These are phyloP conservation scores for Pollenia labialis DNA, from an alignment of 2,888 invertebrate species.

Conservation along the genomic window DNA sequence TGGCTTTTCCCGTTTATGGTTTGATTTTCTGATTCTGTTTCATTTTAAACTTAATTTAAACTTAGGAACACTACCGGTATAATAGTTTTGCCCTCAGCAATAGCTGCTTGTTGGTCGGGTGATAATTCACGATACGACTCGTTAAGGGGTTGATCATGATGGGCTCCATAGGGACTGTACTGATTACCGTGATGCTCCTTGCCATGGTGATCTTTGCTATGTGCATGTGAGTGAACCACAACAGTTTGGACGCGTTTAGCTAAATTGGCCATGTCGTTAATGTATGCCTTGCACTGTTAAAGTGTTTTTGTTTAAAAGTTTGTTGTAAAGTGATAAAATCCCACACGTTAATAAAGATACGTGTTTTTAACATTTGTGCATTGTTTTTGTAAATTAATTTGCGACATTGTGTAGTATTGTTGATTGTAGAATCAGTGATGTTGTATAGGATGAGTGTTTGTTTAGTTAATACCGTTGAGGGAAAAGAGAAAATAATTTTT, in stretches of 20 bases:
- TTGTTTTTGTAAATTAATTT: neutral
- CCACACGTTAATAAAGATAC: slow-evolving; percentile 6
- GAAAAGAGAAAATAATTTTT: slow-evolving; percentile 45
- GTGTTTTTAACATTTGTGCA: slow-evolving; percentile 14
- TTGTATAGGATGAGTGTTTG: slow-evolving; percentile 63
- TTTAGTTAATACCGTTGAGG: slow-evolving; percentile 22
- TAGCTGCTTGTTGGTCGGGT: slow-evolving; percentile 75
- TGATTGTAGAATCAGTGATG: slow-evolving; percentile 54
- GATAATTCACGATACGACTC: slow-evolving; percentile 85
- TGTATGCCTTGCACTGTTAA: slow-evolving; percentile 81
- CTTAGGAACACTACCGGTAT: slow-evolving; percentile 72
- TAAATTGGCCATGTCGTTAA: slow-evolving; percentile 83
- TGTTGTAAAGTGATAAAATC: slow-evolving; percentile 16
- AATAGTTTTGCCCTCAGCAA: slow-evolving; percentile 76
- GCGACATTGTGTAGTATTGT: slow-evolving; percentile 28
- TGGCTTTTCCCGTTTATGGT: slow-evolving; percentile 30
- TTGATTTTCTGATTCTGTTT: slow-evolving; percentile 16
- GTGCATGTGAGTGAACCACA: slow-evolving; percentile 81
- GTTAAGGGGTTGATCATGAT: slow-evolving; percentile 78
- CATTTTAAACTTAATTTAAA: slow-evolving; percentile 40
- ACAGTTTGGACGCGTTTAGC: slow-evolving; percentile 82
- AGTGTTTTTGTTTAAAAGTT: slow-evolving; percentile 5
- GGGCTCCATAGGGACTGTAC: slow-evolving; percentile 80
- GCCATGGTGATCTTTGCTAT: slow-evolving; percentile 75
- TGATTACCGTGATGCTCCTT: slow-evolving; percentile 75